phyloP scores from a whole-genome alignment of 2,113 vertebrate genomes.

The Myotis lucifugus region DNA sequence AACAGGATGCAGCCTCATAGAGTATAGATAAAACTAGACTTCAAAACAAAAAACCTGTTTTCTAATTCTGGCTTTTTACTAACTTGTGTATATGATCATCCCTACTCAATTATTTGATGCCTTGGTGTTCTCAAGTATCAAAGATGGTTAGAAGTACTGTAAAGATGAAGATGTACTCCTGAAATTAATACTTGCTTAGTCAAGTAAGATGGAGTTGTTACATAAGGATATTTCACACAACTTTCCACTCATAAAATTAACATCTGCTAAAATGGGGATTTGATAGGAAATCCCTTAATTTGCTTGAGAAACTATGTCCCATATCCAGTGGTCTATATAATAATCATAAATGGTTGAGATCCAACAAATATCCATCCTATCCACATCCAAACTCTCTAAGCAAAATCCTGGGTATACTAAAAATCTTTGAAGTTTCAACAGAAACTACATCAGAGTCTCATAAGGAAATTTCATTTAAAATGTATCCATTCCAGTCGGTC shows the following conservation, averaged over 20 bases:
- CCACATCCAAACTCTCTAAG: conserved; percentile 21
- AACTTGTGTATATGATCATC: background rate
- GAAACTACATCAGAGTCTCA: conserved; percentile 48
- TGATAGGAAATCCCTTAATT: conserved; percentile 62
- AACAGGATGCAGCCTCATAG: background rate
- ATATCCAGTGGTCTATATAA: background rate
- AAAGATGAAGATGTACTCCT: conserved; percentile 35
- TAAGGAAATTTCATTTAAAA: conserved; percentile 58
- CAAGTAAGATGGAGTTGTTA: conserved; percentile 37
- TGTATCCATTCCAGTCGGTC: conserved; percentile 55
- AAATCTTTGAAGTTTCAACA: conserved; percentile 58
- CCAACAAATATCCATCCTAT: conserved; percentile 17
- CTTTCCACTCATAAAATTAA: conserved; percentile 30
- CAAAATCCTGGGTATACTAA: conserved; percentile 55
- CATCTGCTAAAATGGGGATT: conserved; percentile 42
- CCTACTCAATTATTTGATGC: background rate
- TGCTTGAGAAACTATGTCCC: conserved; percentile 54
- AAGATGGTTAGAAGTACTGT: background rate
- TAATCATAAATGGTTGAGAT: conserved; percentile 27
- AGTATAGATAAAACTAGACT: background rate
- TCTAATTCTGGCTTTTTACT: conserved; percentile 52
- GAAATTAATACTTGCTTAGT: conserved; percentile 21
- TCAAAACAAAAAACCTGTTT: background rate
- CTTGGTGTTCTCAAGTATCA: conserved; percentile 50
- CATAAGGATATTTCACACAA: background rate